These are phyloP conservation scores for Uromys caudimaculatus DNA, from an alignment of 2,797 vertebrate species.

Conservation along the genomic window DNA sequence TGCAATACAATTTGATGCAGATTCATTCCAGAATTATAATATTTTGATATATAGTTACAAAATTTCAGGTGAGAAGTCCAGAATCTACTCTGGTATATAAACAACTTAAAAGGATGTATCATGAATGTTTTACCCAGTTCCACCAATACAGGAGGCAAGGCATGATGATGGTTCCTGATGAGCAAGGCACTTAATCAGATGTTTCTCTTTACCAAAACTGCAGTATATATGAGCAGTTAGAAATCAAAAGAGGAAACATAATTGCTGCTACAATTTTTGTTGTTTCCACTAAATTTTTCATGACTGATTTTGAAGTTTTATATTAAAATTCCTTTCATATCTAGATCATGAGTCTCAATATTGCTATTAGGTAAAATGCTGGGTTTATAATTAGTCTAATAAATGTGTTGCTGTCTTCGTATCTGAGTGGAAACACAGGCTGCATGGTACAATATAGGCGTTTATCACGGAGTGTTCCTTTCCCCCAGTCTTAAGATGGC, in stretches of 20 bases:
- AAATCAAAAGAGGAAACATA: background rate
- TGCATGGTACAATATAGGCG: background rate
- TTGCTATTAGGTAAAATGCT: background rate
- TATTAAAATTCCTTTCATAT: slow-evolving; percentile 24
- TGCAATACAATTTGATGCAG: slow-evolving; percentile 14
- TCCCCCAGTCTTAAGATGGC: too few species aligned
- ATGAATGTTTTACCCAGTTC: background rate
- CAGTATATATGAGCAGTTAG: background rate
- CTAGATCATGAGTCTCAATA: background rate
- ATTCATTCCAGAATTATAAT: background rate
- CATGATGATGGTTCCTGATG: background rate
- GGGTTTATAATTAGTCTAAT: background rate
- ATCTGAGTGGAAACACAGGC: background rate
- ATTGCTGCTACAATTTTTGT: background rate
- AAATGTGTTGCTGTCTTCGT: background rate
- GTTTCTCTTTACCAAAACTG: background rate
- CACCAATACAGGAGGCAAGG: background rate
- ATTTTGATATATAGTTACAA: background rate
- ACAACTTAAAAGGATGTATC: background rate
- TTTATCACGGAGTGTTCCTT: background rate
- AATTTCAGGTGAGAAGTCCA: background rate
- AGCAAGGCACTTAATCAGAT: background rate
- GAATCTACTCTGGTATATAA: background rate
- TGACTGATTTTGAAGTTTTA: background rate
- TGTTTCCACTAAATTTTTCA: background rate